phyloP scores from a whole-genome alignment of 2,888 invertebrate genomes.

The Microchrysa polita region DNA sequence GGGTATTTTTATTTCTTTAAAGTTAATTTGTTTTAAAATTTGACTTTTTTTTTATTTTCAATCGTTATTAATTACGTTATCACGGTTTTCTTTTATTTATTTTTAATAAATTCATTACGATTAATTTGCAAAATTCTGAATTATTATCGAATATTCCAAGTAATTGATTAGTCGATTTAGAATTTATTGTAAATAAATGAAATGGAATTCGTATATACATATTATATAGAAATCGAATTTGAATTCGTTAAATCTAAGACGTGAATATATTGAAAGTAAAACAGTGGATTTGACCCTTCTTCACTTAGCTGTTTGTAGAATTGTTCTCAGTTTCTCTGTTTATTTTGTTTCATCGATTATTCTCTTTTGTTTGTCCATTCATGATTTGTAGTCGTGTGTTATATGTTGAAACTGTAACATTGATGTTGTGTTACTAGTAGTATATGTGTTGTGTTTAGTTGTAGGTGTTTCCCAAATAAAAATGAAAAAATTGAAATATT shows the following conservation, averaged over 20 bases:
- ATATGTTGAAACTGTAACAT: conserved; percentile 8
- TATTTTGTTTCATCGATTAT: neutral
- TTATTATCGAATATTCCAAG: conserved; percentile 18
- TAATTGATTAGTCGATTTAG: conserved; percentile 30
- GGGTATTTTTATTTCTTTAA: no score
- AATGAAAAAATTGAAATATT: conserved; percentile 12
- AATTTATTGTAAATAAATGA: conserved; percentile 36
- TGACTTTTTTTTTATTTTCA: neutral
- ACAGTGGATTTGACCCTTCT: conserved; percentile 66
- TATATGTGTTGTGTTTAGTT: conserved; percentile 18
- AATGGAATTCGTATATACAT: neutral
- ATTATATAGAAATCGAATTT: no score
- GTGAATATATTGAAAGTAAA: conserved; percentile 58
- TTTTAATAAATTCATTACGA: conserved; percentile 9
- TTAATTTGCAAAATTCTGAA: conserved; percentile 7
- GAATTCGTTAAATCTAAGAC: conserved; percentile 32
- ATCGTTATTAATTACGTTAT: neutral
- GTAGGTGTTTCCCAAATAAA: neutral
- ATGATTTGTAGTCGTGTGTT: neutral
- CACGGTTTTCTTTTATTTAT: neutral
- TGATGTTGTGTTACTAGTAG: conserved; percentile 25
- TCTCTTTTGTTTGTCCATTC: neutral
- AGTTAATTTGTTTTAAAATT: neutral
- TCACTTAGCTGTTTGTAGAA: conserved; percentile 48
- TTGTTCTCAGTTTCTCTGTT: conserved; percentile 2